Base-by-base conservation (phyloP, 2,888 invertebrate species). In the Spatulosminthurus flaviceps region DNA sequence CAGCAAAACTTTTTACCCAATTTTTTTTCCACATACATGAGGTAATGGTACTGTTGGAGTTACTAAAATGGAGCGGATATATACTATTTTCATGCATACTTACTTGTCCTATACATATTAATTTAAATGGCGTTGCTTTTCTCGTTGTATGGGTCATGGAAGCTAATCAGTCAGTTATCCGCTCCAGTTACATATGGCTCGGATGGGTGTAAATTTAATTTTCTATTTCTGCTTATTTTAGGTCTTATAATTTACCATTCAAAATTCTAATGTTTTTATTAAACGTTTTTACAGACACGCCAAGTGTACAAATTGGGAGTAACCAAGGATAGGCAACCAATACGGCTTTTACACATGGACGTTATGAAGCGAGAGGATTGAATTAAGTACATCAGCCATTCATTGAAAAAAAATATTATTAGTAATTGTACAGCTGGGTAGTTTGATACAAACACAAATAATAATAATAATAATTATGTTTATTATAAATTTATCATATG, bases 361-460 rank as follows among this genome's bases (percentile, higher is more conserved):
- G 51, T 75, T 64, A 29, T 75, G 61, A 61, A n/a, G 22, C 64
- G 66, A 24, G 64, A 28, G 16, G 61, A 75, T 66, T 75, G 29
- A 41, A 61, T 29, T 28, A 75, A 51, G 21, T 34, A 34, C 34
- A 24, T 29, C 34, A 72, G 42, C 72, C 24, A 42, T 42, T 71
- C 42, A 71, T 71, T 71, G 43, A 71, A 42, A 71, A 42, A 71
- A 73, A 77, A 76, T 64, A 61, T 64, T 74, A 24, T 70, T 78
- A 78, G 78, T 71, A 78, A 61, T 71, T 61, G 71, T 78, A 70
- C 78, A 78, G 71, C 64, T 70, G 78, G 78, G 78, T 78, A 78
- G 78, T 78, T 78, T 78, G 60, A 78, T 78, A 78, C 78, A 71
- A n/a, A n/a, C n/a, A n/a, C n/a, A n/a, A n/a, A 67, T 21, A 69